Evolutionary conservation across 2,113 vertebrate species (phyloP), one percentile per base, ranked within the genome.

Genomic region (Gymnorhina tibicen): DNA sequence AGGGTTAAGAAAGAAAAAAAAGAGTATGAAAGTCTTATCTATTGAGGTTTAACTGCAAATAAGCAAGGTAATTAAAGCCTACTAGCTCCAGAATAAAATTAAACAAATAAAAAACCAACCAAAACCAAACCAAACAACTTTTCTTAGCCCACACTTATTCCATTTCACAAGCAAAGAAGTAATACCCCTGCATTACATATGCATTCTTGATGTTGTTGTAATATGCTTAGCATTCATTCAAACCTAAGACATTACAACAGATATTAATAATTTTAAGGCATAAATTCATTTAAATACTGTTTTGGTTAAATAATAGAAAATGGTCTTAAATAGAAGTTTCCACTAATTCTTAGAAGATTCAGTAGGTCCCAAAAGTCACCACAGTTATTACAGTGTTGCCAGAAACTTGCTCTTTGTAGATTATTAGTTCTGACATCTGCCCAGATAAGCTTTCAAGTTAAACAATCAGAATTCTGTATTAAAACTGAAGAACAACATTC

Each of bases 21-120:
- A 7, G 0, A 72, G 13, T 41, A 82, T 30, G 13, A 15, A 75
- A 82, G 21, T 81, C 44, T 87, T 85, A 68, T 62, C 63, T 88
- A 30, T 12, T 41, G 55, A 96, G 44, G n/a, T 85, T 89, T 87
- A 89, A 78, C 21, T 89, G 84, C 80, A 95, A 95, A 89, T 56
- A 92, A 77, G 56, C 63, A 82, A 85, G 53, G 50, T 73, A 76
- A 90, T 77, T 83, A 83, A 82, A 87, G 67, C 27, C 37, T 86
- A 73, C n/a, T 82, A 85, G 55, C 6, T 83, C 15, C 44, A 85
- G 66, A 93, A 87, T n/a, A 52, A 76, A 85, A 66, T 62, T 21
- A 69, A 62, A 37, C 52, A 49, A 44, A 41, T 15, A n/a, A 42
- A 52, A 39, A 59, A 32, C 1, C n/a, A 64, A 66, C 12, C 27